Evolutionary conservation across 2,113 vertebrate species (phyloP).

Genomic region (Sterrhoptilus dennistouni): DNA sequence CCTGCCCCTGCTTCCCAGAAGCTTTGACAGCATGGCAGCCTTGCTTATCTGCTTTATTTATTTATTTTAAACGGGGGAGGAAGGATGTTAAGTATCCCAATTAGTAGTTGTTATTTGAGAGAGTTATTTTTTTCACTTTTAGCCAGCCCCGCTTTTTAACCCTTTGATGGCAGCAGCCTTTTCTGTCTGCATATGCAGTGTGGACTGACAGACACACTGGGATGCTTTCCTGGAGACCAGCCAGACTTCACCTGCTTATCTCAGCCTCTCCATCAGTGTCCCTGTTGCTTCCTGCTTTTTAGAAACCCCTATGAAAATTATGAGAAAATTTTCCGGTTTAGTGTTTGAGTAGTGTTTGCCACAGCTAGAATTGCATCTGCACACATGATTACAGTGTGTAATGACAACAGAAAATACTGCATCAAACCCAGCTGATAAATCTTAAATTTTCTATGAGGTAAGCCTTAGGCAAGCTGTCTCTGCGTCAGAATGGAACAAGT

Average conservation of each 20-base stretch:
- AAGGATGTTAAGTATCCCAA: background rate
- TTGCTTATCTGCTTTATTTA: no score
- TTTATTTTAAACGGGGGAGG: no score
- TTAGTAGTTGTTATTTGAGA: background rate
- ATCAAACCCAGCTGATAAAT: background rate
- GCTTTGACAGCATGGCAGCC: background rate
- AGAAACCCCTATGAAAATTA: background rate
- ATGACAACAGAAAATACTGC: background rate
- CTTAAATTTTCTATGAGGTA: background rate
- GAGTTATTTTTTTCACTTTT: background rate
- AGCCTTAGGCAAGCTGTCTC: background rate
- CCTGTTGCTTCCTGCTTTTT: background rate
- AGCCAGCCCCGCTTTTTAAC: background rate
- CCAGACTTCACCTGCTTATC: background rate
- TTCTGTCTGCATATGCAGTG: background rate
- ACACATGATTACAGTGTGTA: background rate
- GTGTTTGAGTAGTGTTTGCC: background rate
- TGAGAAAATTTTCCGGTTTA: background rate
- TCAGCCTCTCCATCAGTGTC: background rate
- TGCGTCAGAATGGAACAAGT: background rate
- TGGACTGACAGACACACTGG: fast-evolving
- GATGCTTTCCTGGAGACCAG: background rate
- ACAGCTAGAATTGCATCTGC: background rate
- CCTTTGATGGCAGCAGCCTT: background rate
- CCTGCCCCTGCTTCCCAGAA: background rate